These are phyloP conservation scores for Tursiops truncatus DNA, from an alignment of 2,113 vertebrate genomes.

Conservation along the genomic window DNA sequence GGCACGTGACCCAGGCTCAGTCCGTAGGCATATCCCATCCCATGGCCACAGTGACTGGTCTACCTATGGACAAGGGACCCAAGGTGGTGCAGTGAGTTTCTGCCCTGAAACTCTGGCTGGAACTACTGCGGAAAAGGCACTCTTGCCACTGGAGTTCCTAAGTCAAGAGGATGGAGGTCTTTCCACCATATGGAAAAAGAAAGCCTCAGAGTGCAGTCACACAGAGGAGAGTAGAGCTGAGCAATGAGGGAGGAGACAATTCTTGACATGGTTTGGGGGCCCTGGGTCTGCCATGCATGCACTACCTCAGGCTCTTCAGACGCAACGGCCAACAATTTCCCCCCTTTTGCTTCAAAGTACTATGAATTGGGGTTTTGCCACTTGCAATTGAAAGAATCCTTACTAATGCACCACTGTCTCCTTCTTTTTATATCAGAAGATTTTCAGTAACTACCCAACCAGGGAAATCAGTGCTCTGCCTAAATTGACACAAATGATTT, in stretches of 20 bases:
- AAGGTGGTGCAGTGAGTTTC: background rate
- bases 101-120: background rate
- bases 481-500: background rate
- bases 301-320: background rate
- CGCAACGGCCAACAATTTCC: background rate
- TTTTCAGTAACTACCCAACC: background rate
- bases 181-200: background rate
- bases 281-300: background rate
- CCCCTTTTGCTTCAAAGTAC: background rate
- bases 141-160: background rate
- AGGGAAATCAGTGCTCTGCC: background rate
- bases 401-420: background rate
- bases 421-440: background rate
- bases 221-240: background rate
- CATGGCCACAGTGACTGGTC: background rate
- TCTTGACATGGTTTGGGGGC: background rate
- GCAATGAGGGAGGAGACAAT: fast-evolving
- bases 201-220: background rate
- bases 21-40: background rate
- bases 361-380: background rate
- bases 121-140: background rate
- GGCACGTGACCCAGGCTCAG: fast-evolving
- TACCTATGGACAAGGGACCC: background rate
- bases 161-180: background rate
- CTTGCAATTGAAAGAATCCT: background rate